Percentiles rank a stretch among this genome's conserved stretches.
phyloP scores from a whole-genome alignment of 2,888 invertebrate species.

The Catocala fraxini region DNA sequence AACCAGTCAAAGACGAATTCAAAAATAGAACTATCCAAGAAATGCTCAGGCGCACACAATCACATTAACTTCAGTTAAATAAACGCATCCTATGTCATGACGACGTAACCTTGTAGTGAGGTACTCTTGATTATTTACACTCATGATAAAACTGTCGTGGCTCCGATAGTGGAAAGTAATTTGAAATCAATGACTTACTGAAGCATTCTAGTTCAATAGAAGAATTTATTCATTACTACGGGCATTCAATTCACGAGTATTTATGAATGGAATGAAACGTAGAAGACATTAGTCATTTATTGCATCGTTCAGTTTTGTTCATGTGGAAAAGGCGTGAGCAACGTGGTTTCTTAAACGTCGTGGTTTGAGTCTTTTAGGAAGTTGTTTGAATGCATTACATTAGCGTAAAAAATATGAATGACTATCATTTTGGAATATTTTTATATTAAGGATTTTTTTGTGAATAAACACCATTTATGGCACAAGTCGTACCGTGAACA shows the following conservation, averaged over 20 bases:
- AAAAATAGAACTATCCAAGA: slow-evolving; percentile 49
- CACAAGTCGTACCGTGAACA: too few species aligned
- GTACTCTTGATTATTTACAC: slow-evolving; percentile 43
- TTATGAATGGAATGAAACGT: not conserved
- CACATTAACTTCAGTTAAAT: slow-evolving; percentile 59
- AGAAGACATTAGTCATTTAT: too few species aligned
- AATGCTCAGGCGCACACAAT: slow-evolving; percentile 55
- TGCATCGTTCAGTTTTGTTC: too few species aligned
- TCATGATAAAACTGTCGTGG: slow-evolving; percentile 26
- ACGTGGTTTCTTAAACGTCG: too few species aligned
- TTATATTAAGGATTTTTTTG: too few species aligned
- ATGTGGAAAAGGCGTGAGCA: too few species aligned
- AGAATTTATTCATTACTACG: too few species aligned
- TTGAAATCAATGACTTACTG: not conserved
- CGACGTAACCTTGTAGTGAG: slow-evolving; percentile 62
- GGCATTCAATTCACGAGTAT: not conserved
- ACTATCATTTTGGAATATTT: too few species aligned
- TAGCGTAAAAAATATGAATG: too few species aligned
- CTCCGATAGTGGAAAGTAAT: slow-evolving; percentile 3
- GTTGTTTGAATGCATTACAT: too few species aligned
- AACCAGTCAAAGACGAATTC: slow-evolving; percentile 23
- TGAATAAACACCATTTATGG: too few species aligned
- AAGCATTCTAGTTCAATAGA: not conserved
- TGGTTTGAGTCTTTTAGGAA: too few species aligned
- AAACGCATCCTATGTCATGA: slow-evolving; percentile 52